These are phyloP conservation scores for Encarsia formosa DNA, from an alignment of 2,888 invertebrate genomes.

Conservation along the genomic window DNA sequence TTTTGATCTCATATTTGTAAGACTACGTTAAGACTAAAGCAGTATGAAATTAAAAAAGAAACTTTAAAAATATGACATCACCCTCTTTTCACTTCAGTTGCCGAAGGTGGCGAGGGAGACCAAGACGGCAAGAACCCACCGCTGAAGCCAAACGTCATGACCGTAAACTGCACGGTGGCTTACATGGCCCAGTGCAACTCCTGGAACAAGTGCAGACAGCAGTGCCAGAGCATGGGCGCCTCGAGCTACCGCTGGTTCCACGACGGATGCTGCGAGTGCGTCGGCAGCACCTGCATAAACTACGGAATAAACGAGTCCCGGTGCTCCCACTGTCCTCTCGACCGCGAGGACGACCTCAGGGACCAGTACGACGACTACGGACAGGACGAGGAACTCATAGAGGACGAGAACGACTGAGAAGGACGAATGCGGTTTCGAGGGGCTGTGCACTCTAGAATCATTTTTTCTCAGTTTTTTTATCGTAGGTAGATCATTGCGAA, in stretches of 20 bases:
- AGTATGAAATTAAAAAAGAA: no score
- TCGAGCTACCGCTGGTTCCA: slow-evolving; percentile 88
- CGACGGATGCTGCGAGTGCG: slow-evolving; percentile 91
- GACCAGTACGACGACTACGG: slow-evolving; percentile 54
- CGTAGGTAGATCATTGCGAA: no score
- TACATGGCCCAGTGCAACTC: slow-evolving; percentile 88
- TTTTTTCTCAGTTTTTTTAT: no score
- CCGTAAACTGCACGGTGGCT: slow-evolving; percentile 86
- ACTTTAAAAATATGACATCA: no score
- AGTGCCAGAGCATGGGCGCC: slow-evolving; percentile 80
- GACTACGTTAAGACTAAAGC: no score
- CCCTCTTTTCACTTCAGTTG: not conserved
- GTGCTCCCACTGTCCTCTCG: slow-evolving; percentile 50
- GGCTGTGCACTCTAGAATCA: no score
- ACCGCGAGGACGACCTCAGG: slow-evolving; percentile 40
- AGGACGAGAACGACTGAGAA: slow-evolving; percentile 40
- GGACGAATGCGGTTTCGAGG: no score
- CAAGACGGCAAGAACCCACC: slow-evolving; percentile 58
- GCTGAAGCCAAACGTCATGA: slow-evolving; percentile 60
- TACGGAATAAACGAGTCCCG: slow-evolving; percentile 86
- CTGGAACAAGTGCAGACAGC: slow-evolving; percentile 78
- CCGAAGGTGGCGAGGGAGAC: slow-evolving; percentile 68
- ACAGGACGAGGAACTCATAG: slow-evolving; percentile 58
- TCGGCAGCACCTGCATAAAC: slow-evolving; percentile 82
- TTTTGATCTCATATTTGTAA: no score